phyloP scores from a whole-genome alignment of 2,888 invertebrate genomes.

The Arrhopalites spinosus region DNA sequence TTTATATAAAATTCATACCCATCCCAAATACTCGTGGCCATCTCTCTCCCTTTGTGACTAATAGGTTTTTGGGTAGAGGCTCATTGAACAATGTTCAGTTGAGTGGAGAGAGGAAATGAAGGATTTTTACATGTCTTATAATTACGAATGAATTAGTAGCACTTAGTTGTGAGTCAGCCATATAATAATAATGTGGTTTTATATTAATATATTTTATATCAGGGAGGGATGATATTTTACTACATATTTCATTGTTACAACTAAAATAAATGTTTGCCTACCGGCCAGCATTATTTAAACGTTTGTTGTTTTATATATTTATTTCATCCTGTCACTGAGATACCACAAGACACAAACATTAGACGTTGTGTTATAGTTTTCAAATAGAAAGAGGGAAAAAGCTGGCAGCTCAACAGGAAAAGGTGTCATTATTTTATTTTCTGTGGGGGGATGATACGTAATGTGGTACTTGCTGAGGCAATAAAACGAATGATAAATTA shows the following conservation, averaged over 20 bases:
- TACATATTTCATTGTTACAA: no score
- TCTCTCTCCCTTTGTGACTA: no score
- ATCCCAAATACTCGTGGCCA: no score
- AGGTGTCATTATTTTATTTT: conserved; percentile 32
- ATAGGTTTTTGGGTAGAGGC: no score
- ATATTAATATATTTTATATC: conserved; percentile 1
- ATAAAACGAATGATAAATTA: conserved; percentile 33
- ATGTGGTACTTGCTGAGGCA: conserved; percentile 20
- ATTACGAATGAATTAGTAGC: no score
- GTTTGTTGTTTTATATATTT: neutral
- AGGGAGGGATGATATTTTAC: conserved; percentile 23
- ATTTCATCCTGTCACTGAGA: conserved; percentile 4
- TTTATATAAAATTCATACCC: no score
- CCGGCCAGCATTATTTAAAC: neutral
- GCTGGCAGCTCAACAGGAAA: conserved; percentile 12
- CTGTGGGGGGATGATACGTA: conserved; percentile 22
- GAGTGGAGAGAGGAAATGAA: no score
- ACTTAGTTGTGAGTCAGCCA: neutral
- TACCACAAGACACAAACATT: neutral
- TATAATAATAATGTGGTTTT: neutral
- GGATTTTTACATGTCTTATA: no score
- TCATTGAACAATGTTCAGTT: no score
- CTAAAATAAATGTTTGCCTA: conserved; percentile 17
- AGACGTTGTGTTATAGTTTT: neutral
- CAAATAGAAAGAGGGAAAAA: neutral